Conservation (phyloP, 2,113 vertebrate species). For the Zonotrichia leucophrys region DNA sequence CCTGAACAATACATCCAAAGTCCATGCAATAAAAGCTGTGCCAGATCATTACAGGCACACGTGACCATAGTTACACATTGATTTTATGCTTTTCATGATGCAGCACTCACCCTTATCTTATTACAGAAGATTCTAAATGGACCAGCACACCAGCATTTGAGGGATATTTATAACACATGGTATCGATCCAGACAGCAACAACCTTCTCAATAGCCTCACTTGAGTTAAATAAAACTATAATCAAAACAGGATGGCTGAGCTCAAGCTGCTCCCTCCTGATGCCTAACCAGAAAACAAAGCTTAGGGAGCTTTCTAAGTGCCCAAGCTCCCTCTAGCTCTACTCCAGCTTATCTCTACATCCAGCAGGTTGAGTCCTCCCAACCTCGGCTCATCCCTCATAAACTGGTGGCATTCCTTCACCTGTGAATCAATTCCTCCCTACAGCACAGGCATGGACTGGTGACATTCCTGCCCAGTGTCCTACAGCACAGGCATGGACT, state of each 20-base stretch:
- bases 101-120: neutral
- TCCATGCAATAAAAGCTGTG: constrained; percentile 38
- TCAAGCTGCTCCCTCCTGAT: neutral
- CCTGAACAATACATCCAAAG: constrained; percentile 45
- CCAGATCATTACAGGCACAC: neutral
- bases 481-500: too few relatives aligned
- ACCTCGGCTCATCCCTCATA: neutral
- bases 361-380: neutral
- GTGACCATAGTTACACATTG: constrained; percentile 25
- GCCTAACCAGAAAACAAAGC: neutral
- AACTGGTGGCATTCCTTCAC: neutral
- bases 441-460: too few relatives aligned
- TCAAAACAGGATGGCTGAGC: neutral
- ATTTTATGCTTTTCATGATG: constrained; percentile 7
- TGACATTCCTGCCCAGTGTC: too few relatives aligned
- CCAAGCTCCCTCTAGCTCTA: neutral
- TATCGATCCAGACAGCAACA: neutral
- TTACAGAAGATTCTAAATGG: neutral
- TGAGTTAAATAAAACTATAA: neutral
- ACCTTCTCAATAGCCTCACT: neutral
- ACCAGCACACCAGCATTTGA: neutral
- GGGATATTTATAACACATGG: neutral
- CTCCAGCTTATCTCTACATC: neutral
- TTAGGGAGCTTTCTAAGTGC: neutral
- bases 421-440: too few relatives aligned